A percentile compares a stretch with the other conserved stretches of the same genome.
phyloP scores from a whole-genome alignment of 2,797 vertebrate genomes.

The Rachycentron canadum region DNA sequence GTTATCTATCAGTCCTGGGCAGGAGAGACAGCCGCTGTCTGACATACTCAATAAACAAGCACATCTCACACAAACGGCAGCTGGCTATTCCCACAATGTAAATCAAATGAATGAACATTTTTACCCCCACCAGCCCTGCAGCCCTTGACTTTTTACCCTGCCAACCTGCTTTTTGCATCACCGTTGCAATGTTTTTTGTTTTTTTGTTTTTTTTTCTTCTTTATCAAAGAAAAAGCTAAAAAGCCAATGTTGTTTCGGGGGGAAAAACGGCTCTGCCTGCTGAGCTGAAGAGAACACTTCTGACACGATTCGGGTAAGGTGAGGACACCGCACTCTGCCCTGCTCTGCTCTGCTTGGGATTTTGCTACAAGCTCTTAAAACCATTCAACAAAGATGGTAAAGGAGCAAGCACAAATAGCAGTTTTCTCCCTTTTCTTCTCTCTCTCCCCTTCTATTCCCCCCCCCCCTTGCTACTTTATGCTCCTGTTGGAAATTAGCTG shows the following conservation, averaged over 20 bases:
- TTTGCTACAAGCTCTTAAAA: conserved; percentile 45
- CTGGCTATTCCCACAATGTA: conserved; percentile 40
- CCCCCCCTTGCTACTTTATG: conserved; percentile 46
- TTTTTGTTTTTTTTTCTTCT: conserved; percentile 43
- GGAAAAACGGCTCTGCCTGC: conserved; percentile 60
- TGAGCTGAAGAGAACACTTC: conserved; percentile 66
- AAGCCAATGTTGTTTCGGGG: conserved; percentile 49
- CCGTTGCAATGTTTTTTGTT: conserved; percentile 35
- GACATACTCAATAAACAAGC: conserved; percentile 47
- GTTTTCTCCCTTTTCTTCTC: conserved; percentile 36
- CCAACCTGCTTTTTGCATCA: conserved; percentile 35
- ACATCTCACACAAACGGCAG: conserved; percentile 1
- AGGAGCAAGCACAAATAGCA: conserved; percentile 42
- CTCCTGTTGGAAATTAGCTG: conserved; percentile 75
- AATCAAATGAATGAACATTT: conserved; percentile 29
- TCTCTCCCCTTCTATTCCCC: conserved; percentile 16
- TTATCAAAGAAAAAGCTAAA: conserved; percentile 47
- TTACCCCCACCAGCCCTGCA: background rate
- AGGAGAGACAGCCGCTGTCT: conserved; percentile 34
- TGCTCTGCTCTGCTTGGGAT: conserved; percentile 39
- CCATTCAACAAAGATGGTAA: conserved; percentile 50
- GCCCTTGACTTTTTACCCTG: conserved; percentile 34
- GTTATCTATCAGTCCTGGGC: conserved; percentile 43
- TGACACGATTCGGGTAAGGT: conserved; percentile 63
- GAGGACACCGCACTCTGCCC: conserved; percentile 48